phyloP scores from a whole-genome alignment of 1,140 invertebrate genomes.

The Aleiodes sp. region DNA sequence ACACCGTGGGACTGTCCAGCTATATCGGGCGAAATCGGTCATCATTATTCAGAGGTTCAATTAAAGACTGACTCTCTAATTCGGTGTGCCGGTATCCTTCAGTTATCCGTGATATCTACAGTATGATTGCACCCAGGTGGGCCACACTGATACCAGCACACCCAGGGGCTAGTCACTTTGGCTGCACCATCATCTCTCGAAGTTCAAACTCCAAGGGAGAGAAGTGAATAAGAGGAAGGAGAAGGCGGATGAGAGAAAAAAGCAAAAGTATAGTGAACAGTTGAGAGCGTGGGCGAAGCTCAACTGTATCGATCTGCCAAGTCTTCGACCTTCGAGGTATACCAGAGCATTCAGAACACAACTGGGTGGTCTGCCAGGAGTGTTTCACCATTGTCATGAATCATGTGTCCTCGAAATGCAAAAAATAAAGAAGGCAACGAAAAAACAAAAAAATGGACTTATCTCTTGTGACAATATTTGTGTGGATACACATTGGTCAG shows the following conservation, averaged over 20 bases:
- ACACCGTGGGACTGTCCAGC: slow-evolving; percentile 43
- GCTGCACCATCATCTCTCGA: neutral
- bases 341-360: slow-evolving; percentile 53
- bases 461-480: slow-evolving; percentile 11
- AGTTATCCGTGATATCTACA: slow-evolving; percentile 61
- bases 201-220: slow-evolving; percentile 25
- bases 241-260: slow-evolving; percentile 24
- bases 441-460: no score
- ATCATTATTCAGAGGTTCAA: slow-evolving; percentile 66
- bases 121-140: slow-evolving; percentile 60
- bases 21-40: slow-evolving; percentile 57
- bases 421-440: neutral
- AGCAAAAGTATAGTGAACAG: slow-evolving; percentile 24
- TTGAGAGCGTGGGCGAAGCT: slow-evolving; percentile 58
- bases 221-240: no score
- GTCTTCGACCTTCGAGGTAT: slow-evolving; percentile 51
- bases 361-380: slow-evolving; percentile 61
- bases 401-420: slow-evolving; percentile 43
- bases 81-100: slow-evolving; percentile 50
- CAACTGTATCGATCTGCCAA: slow-evolving; percentile 57
- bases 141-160: slow-evolving; percentile 27
- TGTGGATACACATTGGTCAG: neutral
- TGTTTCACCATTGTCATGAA: slow-evolving; percentile 52
- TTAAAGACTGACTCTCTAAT: slow-evolving; percentile 64
- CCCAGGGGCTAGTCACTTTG: neutral